phyloP scores from a whole-genome alignment of 1,140 invertebrate species.

The Bicyclus anynana region DNA sequence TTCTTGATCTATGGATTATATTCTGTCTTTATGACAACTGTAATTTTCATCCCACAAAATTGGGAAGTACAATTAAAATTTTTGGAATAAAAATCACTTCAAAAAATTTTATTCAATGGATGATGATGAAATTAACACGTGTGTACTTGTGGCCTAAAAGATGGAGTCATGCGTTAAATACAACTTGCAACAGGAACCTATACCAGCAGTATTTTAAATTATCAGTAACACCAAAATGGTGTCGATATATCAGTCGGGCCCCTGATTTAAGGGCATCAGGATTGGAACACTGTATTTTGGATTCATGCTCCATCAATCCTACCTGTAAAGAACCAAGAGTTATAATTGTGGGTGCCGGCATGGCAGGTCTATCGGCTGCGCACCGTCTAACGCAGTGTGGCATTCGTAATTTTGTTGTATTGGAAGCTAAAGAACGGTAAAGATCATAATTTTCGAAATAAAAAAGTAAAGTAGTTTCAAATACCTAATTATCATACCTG shows the following conservation, averaged over 20 bases:
- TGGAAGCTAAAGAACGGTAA: constrained; percentile 86
- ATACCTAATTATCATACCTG: no score
- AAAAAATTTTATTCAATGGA: constrained; percentile 18
- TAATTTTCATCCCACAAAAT: constrained; percentile 9
- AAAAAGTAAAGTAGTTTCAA: no score
- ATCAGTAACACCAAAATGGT: constrained; percentile 22
- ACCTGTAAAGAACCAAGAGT: constrained; percentile 81
- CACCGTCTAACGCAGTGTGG: constrained; percentile 83
- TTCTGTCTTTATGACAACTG: constrained; percentile 15
- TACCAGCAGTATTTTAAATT: constrained; percentile 4
- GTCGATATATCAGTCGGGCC: constrained; percentile 34
- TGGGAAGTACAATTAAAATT: constrained; percentile 7
- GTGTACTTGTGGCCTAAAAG: constrained; percentile 32
- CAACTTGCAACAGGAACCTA: constrained; percentile 16
- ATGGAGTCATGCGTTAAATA: constrained; percentile 22
- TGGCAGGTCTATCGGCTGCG: constrained; percentile 86
- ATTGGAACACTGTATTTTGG: constrained; percentile 57
- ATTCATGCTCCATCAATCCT: constrained; percentile 75
- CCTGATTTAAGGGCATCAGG: constrained; percentile 35
- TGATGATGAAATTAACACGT: constrained; percentile 57
- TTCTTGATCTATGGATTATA: constrained; percentile 5
- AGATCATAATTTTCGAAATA: no score
- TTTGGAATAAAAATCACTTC: neutral
- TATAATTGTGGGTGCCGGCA: constrained; percentile 86
- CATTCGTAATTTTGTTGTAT: constrained; percentile 81